Percentiles rank a stretch among this genome's conserved stretches.
These are phyloP conservation scores for Archegozetes longisetosus DNA, from an alignment of 1,140 invertebrate species.

Conservation along the genomic window DNA sequence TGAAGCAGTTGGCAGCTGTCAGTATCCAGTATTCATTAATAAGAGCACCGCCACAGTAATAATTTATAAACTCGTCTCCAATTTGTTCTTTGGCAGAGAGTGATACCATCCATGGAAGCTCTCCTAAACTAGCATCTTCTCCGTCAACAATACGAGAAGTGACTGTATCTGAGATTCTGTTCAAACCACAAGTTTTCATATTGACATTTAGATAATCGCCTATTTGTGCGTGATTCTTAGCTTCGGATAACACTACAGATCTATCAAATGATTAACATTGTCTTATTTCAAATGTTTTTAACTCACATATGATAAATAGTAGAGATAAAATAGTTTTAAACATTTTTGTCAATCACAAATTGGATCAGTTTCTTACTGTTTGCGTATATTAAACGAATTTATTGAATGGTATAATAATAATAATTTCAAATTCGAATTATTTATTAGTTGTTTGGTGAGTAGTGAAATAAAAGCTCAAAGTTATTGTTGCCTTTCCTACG, in stretches of 20 bases:
- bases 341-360: no score
- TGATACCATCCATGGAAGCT: neutral
- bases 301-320: no score
- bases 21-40: slow-evolving; percentile 25
- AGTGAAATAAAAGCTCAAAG: no score
- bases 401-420: no score
- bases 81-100: neutral
- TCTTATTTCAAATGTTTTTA: no score
- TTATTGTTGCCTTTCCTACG: no score
- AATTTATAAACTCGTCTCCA: neutral
- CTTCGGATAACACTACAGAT: neutral
- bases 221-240: neutral
- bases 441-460: no score
- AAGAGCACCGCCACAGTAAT: slow-evolving; percentile 28
- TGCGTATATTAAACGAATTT: no score
- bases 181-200: neutral
- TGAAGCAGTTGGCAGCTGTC: slow-evolving; percentile 31
- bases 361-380: no score
- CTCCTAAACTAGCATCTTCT: neutral
- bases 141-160: neutral
- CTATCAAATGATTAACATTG: no score
- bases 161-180: neutral
- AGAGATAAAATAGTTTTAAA: no score
- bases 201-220: neutral
- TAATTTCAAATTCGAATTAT: no score